These are phyloP conservation scores for Macrophya alboannulata DNA, from an alignment of 2,888 invertebrate species.

Conservation along the genomic window DNA sequence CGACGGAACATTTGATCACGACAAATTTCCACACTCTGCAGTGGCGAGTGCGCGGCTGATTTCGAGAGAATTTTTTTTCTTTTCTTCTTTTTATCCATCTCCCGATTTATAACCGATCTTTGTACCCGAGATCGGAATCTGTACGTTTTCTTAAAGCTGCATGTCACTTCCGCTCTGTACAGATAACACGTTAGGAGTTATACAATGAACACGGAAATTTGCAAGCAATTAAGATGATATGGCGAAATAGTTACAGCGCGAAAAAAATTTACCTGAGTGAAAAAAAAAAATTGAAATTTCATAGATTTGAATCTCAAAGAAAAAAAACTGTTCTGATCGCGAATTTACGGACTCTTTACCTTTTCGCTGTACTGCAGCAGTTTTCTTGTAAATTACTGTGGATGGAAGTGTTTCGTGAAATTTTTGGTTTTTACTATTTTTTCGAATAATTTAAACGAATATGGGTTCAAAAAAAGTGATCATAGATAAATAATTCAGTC, in stretches of 20 bases:
- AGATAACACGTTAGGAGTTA: neutral
- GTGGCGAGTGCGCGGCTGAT: neutral
- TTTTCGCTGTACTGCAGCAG: too few species aligned
- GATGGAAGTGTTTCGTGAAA: too few species aligned
- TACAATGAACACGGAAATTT: neutral
- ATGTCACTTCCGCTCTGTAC: neutral
- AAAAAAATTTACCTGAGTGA: neutral
- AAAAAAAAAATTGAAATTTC: neutral
- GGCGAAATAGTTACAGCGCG: neutral
- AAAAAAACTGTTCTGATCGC: too few species aligned
- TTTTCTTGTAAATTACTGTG: too few species aligned
- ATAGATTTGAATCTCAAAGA: too few species aligned
- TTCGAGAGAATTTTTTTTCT: neutral
- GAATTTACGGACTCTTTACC: too few species aligned
- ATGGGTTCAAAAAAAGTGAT: neutral
- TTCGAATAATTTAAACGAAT: neutral
- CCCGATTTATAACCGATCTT: neutral
- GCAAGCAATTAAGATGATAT: neutral
- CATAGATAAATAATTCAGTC: too few species aligned
- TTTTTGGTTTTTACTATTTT: neutral
- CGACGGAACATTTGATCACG: slow-evolving; percentile 27
- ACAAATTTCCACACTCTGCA: slow-evolving; percentile 40
- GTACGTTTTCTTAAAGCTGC: neutral
- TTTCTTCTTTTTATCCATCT: neutral
- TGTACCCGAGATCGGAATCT: neutral